Evolutionary conservation across 1,140 invertebrate genomes (phyloP).

Genomic region (Orchesella cincta): DNA sequence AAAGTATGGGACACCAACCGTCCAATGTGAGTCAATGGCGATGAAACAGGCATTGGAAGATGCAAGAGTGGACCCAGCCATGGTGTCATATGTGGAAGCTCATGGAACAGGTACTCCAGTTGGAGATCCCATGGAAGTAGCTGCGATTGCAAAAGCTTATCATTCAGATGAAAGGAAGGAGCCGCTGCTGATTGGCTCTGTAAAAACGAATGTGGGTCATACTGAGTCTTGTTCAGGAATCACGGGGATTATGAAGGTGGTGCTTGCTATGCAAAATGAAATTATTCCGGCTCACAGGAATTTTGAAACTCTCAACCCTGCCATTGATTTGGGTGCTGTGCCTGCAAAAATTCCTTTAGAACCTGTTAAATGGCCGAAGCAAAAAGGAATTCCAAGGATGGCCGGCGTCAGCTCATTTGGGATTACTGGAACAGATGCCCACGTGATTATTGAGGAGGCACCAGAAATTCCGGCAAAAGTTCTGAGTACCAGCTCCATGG

Average conservation of each 20-base stretch:
- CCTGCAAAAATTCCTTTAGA: slow-evolving; percentile 3
- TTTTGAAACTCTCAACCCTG: not conserved
- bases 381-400: not conserved
- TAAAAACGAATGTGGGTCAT: slow-evolving; percentile 19
- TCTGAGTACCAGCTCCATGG: not conserved
- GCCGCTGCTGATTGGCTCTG: not conserved
- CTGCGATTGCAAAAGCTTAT: slow-evolving; percentile 6
- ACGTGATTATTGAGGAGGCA: slow-evolving; percentile 40
- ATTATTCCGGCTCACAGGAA: slow-evolving; percentile 11
- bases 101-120: slow-evolving; percentile 17
- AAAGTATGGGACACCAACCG: too few relatives aligned
- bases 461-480: not conserved
- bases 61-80: not conserved
- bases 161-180: not conserved
- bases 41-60: too few relatives aligned
- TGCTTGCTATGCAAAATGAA: not conserved
- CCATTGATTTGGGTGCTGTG: not conserved
- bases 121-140: slow-evolving; percentile 20
- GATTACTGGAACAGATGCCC: slow-evolving; percentile 42
- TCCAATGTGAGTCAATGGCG: too few relatives aligned
- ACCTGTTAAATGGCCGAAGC: not conserved
- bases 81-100: not conserved
- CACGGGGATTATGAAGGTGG: slow-evolving; percentile 23
- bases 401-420: slow-evolving; percentile 39
- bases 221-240: slow-evolving; percentile 20